These are phyloP conservation scores for Ectemnius lituratus DNA, from an alignment of 2,888 invertebrate genomes.

Conservation along the genomic window DNA sequence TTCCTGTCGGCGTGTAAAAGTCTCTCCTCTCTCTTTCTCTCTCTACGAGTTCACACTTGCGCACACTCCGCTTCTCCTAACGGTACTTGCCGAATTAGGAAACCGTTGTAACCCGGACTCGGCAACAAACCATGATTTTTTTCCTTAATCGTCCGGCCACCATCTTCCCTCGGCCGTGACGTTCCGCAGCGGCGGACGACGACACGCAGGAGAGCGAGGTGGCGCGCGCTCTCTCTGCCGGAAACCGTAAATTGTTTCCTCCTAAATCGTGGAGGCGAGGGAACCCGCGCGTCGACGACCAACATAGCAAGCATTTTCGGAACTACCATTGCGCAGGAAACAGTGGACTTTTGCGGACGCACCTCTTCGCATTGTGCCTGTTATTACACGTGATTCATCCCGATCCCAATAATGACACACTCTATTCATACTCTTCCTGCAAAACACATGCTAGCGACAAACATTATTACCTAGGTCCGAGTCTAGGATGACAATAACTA, in stretches of 20 bases:
- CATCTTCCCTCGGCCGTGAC: constrained; percentile 32
- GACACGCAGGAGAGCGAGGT: constrained; percentile 36
- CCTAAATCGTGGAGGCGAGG: constrained; percentile 64
- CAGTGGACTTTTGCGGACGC: not conserved
- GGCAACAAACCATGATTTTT: constrained; percentile 37
- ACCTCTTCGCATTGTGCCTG: not conserved
- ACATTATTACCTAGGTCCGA: no score
- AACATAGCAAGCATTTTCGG: constrained; percentile 39
- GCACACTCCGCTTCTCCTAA: constrained; percentile 21
- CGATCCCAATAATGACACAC: no score
- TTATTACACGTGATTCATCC: constrained; percentile 1
- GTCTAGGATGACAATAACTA: no score
- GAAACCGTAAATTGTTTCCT: constrained; percentile 68
- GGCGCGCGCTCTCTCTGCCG: constrained; percentile 48
- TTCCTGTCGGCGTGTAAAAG: not conserved
- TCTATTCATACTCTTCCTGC: no score
- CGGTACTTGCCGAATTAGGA: constrained; percentile 51
- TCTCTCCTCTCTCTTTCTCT: not conserved
- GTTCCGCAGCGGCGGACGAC: constrained; percentile 42
- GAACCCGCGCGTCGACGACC: not conserved
- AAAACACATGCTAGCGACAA: no score
- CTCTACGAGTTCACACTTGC: constrained; percentile 21
- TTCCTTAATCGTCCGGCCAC: constrained; percentile 45
- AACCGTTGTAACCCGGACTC: constrained; percentile 34
- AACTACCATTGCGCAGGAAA: not conserved